phyloP scores from a whole-genome alignment of 2,888 invertebrate genomes.

The Lymantria monacha region DNA sequence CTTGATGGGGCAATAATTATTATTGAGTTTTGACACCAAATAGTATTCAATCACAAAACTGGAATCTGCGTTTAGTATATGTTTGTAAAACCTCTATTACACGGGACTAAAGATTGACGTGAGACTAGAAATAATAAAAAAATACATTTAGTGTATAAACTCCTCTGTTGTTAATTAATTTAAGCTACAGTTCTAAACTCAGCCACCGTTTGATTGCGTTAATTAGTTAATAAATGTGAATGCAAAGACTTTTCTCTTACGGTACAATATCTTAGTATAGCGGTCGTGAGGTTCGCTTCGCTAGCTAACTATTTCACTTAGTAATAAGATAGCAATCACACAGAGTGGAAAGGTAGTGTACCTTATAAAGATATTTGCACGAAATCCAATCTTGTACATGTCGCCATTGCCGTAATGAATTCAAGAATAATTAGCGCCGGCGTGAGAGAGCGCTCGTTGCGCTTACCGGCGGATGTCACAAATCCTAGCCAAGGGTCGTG shows the following conservation, averaged over 20 bases:
- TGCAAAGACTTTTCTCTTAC: slow-evolving; percentile 27
- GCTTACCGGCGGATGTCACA: slow-evolving; percentile 72
- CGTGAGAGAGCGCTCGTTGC: slow-evolving; percentile 46
- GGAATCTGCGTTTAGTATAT: no score
- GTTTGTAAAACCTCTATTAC: no score
- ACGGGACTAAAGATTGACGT: no score
- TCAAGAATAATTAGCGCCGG: slow-evolving; percentile 59
- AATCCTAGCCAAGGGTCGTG: slow-evolving; percentile 67
- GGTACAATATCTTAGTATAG: slow-evolving; percentile 29
- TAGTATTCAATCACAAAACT: no score
- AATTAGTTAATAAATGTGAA: slow-evolving; percentile 38
- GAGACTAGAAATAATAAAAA: slow-evolving; percentile 3
- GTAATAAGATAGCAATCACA: slow-evolving; percentile 35
- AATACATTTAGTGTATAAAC: slow-evolving; percentile 12
- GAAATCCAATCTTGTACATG: slow-evolving; percentile 52
- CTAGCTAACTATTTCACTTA: slow-evolving; percentile 35
- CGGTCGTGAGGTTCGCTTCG: slow-evolving; percentile 36
- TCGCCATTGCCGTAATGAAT: slow-evolving; percentile 51
- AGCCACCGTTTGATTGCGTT: slow-evolving; percentile 34
- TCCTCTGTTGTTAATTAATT: slow-evolving; percentile 22
- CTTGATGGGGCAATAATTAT: no score
- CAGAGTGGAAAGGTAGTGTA: slow-evolving; percentile 33
- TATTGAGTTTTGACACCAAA: no score
- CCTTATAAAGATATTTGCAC: slow-evolving; percentile 41
- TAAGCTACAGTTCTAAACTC: slow-evolving; percentile 21